These are phyloP conservation scores for Sarcophilus harrisii DNA, from an alignment of 2,797 vertebrate genomes.

Conservation along the genomic window DNA sequence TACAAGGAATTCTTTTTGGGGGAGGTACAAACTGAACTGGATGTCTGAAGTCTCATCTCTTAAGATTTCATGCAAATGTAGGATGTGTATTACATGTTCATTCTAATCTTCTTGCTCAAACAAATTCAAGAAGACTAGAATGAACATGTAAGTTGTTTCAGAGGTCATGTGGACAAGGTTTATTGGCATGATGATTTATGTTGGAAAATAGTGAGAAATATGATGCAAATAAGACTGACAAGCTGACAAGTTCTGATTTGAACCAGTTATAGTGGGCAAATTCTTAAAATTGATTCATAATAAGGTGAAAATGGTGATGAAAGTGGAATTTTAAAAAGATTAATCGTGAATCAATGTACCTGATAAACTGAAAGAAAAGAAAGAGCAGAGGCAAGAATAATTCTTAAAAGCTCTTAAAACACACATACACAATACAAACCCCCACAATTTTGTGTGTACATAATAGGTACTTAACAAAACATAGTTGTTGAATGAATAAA, in stretches of 20 bases:
- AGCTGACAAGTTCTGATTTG: not conserved
- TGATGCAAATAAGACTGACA: not conserved
- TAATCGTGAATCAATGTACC: not conserved
- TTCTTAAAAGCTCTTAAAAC: not conserved
- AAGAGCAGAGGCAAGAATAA: not conserved
- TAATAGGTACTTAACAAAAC: not conserved
- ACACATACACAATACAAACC: not conserved
- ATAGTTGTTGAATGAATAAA: slow-evolving; percentile 11
- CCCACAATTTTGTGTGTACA: not conserved
- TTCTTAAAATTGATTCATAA: not conserved
- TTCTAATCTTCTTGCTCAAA: not conserved
- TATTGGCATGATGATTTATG: not conserved
- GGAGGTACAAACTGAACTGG: not conserved
- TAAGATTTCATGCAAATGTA: not conserved
- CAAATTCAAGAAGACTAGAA: not conserved
- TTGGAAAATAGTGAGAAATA: not conserved
- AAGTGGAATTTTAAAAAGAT: not conserved
- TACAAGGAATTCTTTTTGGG: not conserved
- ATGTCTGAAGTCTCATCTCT: not conserved
- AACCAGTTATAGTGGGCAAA: not conserved
- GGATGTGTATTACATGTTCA: not conserved
- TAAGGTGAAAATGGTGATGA: not conserved
- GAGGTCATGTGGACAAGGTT: not conserved
- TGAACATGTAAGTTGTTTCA: not conserved
- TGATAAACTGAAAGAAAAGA: not conserved